phyloP scores from a whole-genome alignment of 2,113 vertebrate species.

The Pseudolaguvia tuberculata region DNA sequence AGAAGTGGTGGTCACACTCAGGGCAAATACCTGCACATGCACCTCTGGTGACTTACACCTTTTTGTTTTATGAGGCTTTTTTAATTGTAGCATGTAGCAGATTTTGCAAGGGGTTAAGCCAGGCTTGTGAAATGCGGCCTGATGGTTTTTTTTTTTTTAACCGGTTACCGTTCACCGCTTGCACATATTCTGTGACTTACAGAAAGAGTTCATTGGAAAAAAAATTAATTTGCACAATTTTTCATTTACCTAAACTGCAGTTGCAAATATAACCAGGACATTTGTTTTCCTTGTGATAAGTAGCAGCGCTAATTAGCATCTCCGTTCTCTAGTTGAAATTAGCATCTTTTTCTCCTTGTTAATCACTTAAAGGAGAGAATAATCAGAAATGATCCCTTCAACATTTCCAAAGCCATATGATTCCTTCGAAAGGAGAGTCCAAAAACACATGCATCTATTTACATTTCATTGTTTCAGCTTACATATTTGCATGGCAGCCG shows the following conservation, averaged over 20 bases:
- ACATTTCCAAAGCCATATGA: background rate
- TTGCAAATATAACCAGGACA: background rate
- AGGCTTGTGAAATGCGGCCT: constrained; percentile 4
- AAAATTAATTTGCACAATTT: constrained; percentile 22
- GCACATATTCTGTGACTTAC: background rate
- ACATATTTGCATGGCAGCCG: constrained; percentile 30
- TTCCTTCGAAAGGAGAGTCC: constrained; percentile 26
- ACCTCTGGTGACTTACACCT: background rate
- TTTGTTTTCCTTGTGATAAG: background rate
- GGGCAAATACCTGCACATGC: constrained; percentile 7
- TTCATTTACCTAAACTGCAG: constrained; percentile 12
- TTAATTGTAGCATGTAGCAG: background rate
- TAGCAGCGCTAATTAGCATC: background rate
- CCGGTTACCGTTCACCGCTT: background rate
- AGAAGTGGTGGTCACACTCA: background rate
- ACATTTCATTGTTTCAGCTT: constrained; percentile 46
- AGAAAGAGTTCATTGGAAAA: background rate
- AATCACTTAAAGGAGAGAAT: background rate
- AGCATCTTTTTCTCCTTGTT: background rate
- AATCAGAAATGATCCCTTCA: background rate
- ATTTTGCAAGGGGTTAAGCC: background rate
- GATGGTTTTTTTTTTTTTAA: background rate
- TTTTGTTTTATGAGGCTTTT: background rate
- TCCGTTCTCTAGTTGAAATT: background rate
- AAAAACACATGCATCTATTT: constrained; percentile 45